A percentile compares a stretch with the other conserved stretches of the same genome.
phyloP scores from a whole-genome alignment of 2,888 invertebrate genomes.

The Andrena bucephala region DNA sequence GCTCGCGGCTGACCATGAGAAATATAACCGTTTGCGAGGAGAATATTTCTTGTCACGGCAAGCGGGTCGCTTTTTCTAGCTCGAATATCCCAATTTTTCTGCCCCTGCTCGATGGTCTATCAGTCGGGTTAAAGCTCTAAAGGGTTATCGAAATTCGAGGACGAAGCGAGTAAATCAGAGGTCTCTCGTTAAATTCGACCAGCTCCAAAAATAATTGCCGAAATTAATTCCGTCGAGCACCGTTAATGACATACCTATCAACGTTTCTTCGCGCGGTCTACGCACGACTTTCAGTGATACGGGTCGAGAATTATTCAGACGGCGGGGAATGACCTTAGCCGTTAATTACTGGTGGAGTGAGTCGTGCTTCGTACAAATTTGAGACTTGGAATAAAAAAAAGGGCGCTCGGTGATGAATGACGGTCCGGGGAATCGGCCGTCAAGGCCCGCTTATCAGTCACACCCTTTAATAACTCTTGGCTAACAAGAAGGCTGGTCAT shows the following conservation, averaged over 20 bases:
- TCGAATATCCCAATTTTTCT: not conserved
- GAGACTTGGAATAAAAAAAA: too few relatives aligned
- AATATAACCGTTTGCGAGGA: conserved; percentile 40
- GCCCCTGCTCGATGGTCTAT: not conserved
- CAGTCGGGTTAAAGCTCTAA: not conserved
- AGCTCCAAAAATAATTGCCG: too few relatives aligned
- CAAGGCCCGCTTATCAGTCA: not conserved
- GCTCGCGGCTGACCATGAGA: conserved; percentile 21
- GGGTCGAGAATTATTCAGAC: too few relatives aligned
- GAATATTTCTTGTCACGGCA: conserved; percentile 27
- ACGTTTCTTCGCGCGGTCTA: too few relatives aligned
- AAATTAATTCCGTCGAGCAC: too few relatives aligned
- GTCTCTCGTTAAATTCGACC: not conserved
- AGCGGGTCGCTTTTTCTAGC: not conserved
- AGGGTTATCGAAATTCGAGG: conserved; percentile 14
- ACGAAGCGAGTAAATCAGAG: not conserved
- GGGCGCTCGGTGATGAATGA: not conserved
- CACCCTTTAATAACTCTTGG: not conserved
- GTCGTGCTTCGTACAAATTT: too few relatives aligned
- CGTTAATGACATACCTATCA: too few relatives aligned
- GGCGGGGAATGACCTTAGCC: too few relatives aligned
- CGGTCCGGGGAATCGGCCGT: not conserved
- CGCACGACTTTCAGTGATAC: too few relatives aligned
- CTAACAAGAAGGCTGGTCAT: not conserved
- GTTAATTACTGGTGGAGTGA: too few relatives aligned